These are phyloP conservation scores for Bursaphelenchus mucronatus DNA, from an alignment of 1,140 invertebrate species.

Conservation along the genomic window DNA sequence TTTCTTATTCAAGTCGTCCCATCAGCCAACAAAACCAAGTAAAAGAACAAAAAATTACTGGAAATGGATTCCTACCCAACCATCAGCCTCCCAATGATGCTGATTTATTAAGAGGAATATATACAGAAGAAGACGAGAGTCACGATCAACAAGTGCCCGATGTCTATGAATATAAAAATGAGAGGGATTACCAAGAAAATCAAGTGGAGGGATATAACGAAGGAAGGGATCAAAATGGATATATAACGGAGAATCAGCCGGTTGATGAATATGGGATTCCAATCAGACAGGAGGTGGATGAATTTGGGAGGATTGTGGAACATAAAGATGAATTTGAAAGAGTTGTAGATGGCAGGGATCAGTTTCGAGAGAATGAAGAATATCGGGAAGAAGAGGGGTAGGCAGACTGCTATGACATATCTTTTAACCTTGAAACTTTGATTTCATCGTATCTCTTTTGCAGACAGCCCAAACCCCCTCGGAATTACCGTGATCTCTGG, in stretches of 20 bases:
- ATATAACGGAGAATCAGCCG: neutral
- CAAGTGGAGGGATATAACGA: neutral
- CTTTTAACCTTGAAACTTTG: neutral
- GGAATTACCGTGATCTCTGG: conserved; percentile 42
- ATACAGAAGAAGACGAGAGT: neutral
- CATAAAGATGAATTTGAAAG: too few relatives aligned
- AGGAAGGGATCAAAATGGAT: neutral
- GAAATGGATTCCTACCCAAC: neutral
- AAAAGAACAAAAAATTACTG: neutral
- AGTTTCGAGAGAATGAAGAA: too few relatives aligned
- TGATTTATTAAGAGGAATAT: neutral
- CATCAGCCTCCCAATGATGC: conserved; percentile 3
- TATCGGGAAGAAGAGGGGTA: neutral
- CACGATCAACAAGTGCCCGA: conserved; percentile 10
- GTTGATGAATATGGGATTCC: neutral
- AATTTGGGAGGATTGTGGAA: too few relatives aligned
- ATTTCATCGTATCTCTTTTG: neutral
- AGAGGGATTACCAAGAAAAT: conserved; percentile 11
- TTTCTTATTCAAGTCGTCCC: conserved; percentile 55
- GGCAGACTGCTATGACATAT: neutral
- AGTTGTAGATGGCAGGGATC: too few relatives aligned
- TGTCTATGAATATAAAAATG: conserved; percentile 8
- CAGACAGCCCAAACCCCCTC: conserved; percentile 5
- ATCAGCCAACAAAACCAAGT: neutral
- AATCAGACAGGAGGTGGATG: too few relatives aligned